Conservation (phyloP, 2,113 vertebrate species). For the Neodon shergylaensis region DNA sequence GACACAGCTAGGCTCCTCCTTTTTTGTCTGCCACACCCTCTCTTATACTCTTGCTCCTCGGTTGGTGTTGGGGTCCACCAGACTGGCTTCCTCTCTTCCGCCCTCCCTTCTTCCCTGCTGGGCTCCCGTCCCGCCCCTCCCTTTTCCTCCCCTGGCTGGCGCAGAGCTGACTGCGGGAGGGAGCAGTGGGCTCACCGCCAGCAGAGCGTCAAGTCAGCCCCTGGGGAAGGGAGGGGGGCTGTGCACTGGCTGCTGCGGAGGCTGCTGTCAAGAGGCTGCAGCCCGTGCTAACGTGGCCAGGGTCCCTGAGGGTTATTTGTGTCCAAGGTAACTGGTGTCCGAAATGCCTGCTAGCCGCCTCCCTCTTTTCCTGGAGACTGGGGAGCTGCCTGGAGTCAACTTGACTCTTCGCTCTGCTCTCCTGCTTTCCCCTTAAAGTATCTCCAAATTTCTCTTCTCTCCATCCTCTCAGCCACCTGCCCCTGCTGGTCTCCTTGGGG, state of each 20-base stretch:
- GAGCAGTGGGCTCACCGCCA: conserved; percentile 68
- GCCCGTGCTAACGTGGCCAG: conserved; percentile 31
- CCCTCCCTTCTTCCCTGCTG: neutral
- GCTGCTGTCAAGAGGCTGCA: conserved; percentile 54
- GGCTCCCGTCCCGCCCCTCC: conserved; percentile 10
- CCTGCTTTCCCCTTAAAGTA: neutral
- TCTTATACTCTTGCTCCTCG: neutral
- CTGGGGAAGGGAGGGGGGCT: conserved; percentile 51
- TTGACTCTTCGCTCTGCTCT: conserved; percentile 21
- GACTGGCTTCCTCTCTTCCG: neutral
- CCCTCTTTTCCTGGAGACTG: conserved; percentile 51
- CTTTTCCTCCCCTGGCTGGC: conserved; percentile 36
- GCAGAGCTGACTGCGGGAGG: conserved; percentile 53
- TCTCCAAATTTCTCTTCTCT: neutral
- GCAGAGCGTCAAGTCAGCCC: conserved; percentile 62
- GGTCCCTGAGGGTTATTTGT: conserved; percentile 61
- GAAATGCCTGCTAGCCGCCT: conserved; percentile 49
- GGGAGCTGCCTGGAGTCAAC: conserved; percentile 34
- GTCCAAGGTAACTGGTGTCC: conserved; percentile 72
- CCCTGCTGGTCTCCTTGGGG: neutral
- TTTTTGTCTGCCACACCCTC: neutral
- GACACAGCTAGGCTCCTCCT: neutral
- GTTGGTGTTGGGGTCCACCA: neutral
- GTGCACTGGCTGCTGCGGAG: conserved; percentile 10
- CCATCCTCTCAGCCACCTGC: neutral